Base-by-base conservation (phyloP, 2,888 invertebrate species). In the Brachyptera putata region DNA sequence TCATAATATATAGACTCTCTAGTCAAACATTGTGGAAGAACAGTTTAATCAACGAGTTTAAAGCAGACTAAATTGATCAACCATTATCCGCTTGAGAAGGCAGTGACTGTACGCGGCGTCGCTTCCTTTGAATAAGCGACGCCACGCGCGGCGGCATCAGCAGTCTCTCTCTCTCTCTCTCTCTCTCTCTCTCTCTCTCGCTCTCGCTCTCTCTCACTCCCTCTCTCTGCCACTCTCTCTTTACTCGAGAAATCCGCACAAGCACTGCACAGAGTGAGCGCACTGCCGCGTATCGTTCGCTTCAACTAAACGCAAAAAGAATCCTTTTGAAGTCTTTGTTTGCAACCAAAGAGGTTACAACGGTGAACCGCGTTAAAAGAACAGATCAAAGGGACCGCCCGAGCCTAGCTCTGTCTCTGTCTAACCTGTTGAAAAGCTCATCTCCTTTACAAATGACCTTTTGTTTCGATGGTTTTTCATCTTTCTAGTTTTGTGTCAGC, bases 271-370 rank as follows among this genome's bases (percentile, higher is more conserved):
- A 39, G 24, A 46, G 46, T 21, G 46, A 21, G 46, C 46, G 46
- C 22, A 24, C 24, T n/a, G n/a, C 30, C 30, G 30, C 5, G 30
- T 30, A 30, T n/a, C n/a, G n/a, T 21, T 41, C 41, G 21, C 41
- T 41, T 41, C 49, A 49, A 30, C 18, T 14, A 49, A 14, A 30
- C 56, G 36, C 46, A 25, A 46, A 53, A 53, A 46, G n/a, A 36
- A 53, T 16, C 57, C 60, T 61, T 63, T 63, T 63, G 63, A 63
- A 63, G 63, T 61, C 63, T 61, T 63, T 63, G 63, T 63, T 63
- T 63, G 63, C 63, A 59, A 60, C 63, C 61, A 60, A 63, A 60
- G 60, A 63, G 63, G 61, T 61, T 61, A 61, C 63, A 61, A 63
- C 61, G 63, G 63, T 60, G 61, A 59, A 61, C 63, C 63, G 46